Evolutionary conservation across 2,888 invertebrate species (phyloP), one percentile per base, ranked within the genome.

Genomic region (Drosophila subquinaria): DNA sequence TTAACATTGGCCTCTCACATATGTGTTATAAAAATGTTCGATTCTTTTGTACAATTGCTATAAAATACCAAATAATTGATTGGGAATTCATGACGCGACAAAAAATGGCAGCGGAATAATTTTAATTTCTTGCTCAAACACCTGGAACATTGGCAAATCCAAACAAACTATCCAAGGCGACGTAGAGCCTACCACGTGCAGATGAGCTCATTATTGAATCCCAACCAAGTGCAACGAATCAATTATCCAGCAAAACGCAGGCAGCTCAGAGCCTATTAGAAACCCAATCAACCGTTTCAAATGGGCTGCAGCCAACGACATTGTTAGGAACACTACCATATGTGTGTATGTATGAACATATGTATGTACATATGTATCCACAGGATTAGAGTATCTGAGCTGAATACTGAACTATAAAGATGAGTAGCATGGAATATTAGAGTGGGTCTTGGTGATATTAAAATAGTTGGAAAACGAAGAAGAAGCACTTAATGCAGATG

Each of bases 121-220:
- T 69, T 62, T 53, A 90, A 89, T 91, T 91, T 91, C 89, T 79
- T 89, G 90, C 81, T 83, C 83, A 81, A 90, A 89, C 88, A 91
- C 78, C 92, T 91, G 92, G 89, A 91, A 90, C 89, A 90, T 87
- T 76, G 79, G 67, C 74, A 69, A 73, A 78, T 57, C 66, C 79
- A 83, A 85, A 81, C 73, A 83, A 78, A 70, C 74, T 30, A 35
- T 48, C 15, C 23, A 17, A 55, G 9, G 17, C 40, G 15, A 47
- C 30, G 27, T 33, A 69, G 45, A 52, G 20, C 15, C 15, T n/a
- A 23, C 15, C 33, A 59, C 51, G 45, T 51, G 15, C 53, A 69
- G 69, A 76, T 55, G 72, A 74, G 64, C 63, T 69, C 68, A 53
- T 78, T 67, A 90, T 88, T 89, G 87, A 89, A 86, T 84, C 65